These are phyloP conservation scores for Tinamus guttatus DNA, from an alignment of 2,113 vertebrate species.

Conservation along the genomic window DNA sequence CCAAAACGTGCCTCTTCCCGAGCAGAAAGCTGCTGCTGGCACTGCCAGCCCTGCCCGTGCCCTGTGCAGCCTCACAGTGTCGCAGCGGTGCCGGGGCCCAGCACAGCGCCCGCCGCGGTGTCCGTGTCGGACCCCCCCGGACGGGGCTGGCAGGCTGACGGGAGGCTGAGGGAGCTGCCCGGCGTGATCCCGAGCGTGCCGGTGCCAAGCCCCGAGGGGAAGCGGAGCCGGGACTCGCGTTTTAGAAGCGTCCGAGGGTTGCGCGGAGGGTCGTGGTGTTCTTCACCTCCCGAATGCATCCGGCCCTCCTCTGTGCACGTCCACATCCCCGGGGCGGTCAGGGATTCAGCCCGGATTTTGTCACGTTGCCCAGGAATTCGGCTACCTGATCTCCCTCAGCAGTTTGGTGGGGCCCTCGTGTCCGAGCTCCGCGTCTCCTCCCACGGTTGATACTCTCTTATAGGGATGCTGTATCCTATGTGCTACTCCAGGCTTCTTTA, in stretches of 20 bases:
- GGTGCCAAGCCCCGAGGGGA: background rate
- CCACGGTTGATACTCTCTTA: background rate
- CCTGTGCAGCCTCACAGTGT: too few species aligned
- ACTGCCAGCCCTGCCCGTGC: too few species aligned
- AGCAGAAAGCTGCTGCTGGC: too few species aligned
- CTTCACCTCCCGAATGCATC: background rate
- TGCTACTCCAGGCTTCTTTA: background rate
- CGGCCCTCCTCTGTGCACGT: background rate
- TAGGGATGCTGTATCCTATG: background rate
- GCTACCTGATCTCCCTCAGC: background rate
- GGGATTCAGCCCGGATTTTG: too few species aligned
- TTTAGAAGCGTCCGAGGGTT: background rate
- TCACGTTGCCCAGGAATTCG: accelerated
- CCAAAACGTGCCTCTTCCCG: background rate
- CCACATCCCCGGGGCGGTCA: background rate
- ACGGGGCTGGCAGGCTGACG: too few species aligned
- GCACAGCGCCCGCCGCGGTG: too few species aligned
- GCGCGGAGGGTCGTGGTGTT: accelerated
- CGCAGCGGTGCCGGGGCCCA: too few species aligned
- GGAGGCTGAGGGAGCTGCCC: too few species aligned
- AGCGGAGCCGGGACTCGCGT: background rate
- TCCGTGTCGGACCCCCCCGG: too few species aligned
- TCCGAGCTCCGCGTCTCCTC: background rate
- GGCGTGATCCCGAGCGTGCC: too few species aligned
- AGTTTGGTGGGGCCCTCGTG: background rate